A percentile compares a stretch with the other conserved stretches of the same genome.
phyloP scores from a whole-genome alignment of 2,113 vertebrate species.

The Lophius piscatorius region DNA sequence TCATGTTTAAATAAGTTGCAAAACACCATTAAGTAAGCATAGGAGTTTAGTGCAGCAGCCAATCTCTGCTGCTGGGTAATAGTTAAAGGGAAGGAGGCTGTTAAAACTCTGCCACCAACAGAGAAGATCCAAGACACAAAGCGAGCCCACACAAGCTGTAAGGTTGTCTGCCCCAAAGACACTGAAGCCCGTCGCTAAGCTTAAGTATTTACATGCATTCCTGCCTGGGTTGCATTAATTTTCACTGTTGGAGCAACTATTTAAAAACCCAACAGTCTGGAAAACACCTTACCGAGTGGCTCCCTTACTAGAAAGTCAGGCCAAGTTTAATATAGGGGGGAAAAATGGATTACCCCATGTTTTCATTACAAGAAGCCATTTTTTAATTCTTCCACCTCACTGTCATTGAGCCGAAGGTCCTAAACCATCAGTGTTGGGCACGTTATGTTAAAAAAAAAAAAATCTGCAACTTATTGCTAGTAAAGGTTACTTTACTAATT shows the following conservation, averaged over 20 bases:
- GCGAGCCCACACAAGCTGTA: slow-evolving; percentile 70
- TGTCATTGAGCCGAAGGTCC: background rate
- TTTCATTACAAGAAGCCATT: slow-evolving; percentile 3
- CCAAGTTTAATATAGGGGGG: slow-evolving; percentile 13
- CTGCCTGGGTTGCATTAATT: slow-evolving; percentile 41
- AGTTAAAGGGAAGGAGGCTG: slow-evolving; percentile 56
- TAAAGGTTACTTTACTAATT: too few relatives aligned
- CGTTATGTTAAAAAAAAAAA: too few relatives aligned
- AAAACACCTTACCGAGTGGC: slow-evolving; percentile 4
- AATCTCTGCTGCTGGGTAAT: slow-evolving; percentile 49
- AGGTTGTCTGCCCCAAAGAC: slow-evolving; percentile 55
- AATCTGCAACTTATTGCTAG: too few relatives aligned
- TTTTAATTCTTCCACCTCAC: too few relatives aligned
- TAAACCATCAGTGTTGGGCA: background rate
- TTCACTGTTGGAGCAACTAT: slow-evolving; percentile 20
- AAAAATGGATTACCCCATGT: slow-evolving; percentile 9
- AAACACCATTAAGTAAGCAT: slow-evolving; percentile 69
- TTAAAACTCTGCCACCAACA: slow-evolving; percentile 68
- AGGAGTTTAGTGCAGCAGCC: slow-evolving; percentile 32
- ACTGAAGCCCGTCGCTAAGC: slow-evolving; percentile 29
- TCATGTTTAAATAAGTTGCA: slow-evolving; percentile 56
- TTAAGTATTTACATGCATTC: slow-evolving; percentile 62
- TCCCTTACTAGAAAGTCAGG: slow-evolving; percentile 2
- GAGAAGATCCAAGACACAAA: slow-evolving; percentile 50
- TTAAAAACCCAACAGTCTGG: slow-evolving; percentile 27